Evolutionary conservation across 2,113 vertebrate species (phyloP).

Genomic region (Indicator maculatus): DNA sequence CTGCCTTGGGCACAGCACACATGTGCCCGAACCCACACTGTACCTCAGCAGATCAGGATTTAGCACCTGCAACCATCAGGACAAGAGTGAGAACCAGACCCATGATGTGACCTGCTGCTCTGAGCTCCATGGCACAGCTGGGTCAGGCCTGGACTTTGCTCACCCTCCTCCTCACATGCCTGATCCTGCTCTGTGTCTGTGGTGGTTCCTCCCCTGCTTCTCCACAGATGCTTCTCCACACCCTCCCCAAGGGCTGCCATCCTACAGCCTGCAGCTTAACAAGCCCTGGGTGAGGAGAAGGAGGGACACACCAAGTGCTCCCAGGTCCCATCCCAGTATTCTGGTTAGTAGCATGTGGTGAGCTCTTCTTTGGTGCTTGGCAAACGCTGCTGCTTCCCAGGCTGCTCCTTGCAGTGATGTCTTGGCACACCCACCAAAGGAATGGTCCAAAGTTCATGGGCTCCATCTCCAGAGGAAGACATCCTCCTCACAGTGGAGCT

Average conservation of each 20-base stretch:
- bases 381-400: rapidly evolving
- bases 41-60: background rate
- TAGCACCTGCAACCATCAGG: rapidly evolving
- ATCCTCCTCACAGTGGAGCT: rapidly evolving
- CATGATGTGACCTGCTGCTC: rapidly evolving
- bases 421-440: background rate
- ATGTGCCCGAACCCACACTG: rapidly evolving
- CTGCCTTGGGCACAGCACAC: background rate
- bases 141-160: background rate
- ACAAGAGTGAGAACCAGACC: background rate
- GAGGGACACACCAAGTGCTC: background rate
- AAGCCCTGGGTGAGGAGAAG: background rate
- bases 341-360: rapidly evolving
- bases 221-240: background rate
- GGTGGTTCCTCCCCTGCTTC: background rate
- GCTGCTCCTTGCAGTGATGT: background rate
- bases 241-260: background rate
- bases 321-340: background rate
- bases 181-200: background rate
- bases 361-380: background rate
- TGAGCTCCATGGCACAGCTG: rapidly evolving
- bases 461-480: background rate
- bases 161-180: rapidly evolving
- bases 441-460: background rate
- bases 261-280: rapidly evolving